phyloP scores from a whole-genome alignment of 2,888 invertebrate species.

The Exocentrus adspersus region DNA sequence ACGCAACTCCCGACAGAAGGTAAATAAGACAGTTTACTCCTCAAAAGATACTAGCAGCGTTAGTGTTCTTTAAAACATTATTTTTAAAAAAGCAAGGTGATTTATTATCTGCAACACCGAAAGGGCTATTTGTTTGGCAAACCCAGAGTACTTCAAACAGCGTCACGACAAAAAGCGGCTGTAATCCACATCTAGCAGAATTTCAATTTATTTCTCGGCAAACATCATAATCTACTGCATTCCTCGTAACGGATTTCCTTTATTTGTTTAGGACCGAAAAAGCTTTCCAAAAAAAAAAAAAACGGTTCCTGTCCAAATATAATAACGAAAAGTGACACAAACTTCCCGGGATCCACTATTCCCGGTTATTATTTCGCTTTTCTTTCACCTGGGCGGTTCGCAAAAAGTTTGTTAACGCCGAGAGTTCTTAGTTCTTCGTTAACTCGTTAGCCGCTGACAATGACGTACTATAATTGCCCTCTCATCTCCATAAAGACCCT shows the following conservation, averaged over 20 bases:
- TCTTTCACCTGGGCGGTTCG: constrained; percentile 41
- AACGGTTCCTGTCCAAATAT: neutral
- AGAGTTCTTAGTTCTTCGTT: constrained; percentile 39
- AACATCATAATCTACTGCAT: constrained; percentile 4
- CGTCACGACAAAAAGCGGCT: neutral
- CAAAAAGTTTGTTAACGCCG: constrained; percentile 39
- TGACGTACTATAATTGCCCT: constrained; percentile 51
- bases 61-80: neutral
- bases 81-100: too few relatives aligned
- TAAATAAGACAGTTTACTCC: constrained; percentile 53
- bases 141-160: neutral
- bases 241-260: constrained; percentile 3
- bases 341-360: constrained; percentile 40
- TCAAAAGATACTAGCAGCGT: neutral
- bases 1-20: constrained; percentile 78
- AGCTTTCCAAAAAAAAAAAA: constrained; percentile 13
- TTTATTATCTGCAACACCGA: too few relatives aligned
- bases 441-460: constrained; percentile 51
- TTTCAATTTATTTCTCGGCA: constrained; percentile 6
- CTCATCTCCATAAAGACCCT: constrained; percentile 42
- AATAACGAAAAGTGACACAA: constrained; percentile 7
- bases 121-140: too few relatives aligned
- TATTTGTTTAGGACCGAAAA: constrained; percentile 10
- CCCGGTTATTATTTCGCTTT: constrained; percentile 16
- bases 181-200: neutral